Evolutionary conservation across 2,888 invertebrate species (phyloP).

Genomic region (Ischnus inquisitorius): DNA sequence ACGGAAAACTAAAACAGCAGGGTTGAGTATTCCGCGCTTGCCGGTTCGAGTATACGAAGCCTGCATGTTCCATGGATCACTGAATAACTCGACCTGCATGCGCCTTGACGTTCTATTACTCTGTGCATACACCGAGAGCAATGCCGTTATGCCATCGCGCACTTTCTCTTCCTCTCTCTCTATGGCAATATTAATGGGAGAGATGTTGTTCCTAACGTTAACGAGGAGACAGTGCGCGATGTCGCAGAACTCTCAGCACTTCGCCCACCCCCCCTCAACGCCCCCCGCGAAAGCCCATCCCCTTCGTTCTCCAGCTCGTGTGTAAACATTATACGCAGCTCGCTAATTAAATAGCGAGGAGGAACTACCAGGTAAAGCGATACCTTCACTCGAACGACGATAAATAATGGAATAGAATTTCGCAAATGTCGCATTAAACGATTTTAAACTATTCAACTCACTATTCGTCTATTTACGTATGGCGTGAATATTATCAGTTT

Average conservation of each 20-base stretch:
- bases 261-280: too few relatives aligned
- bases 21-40: constrained; percentile 32
- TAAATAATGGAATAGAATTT: not conserved
- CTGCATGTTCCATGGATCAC: constrained; percentile 47
- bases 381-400: not conserved
- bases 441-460: too few relatives aligned
- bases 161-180: constrained; percentile 50
- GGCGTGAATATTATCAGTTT: too few relatives aligned
- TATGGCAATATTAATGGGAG: constrained; percentile 71
- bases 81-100: constrained; percentile 58
- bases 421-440: not conserved
- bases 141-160: constrained; percentile 25
- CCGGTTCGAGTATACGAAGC: constrained; percentile 13
- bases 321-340: constrained; percentile 69
- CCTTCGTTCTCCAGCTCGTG: constrained; percentile 21
- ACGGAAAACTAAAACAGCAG: constrained; percentile 64
- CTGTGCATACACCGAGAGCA: constrained; percentile 44
- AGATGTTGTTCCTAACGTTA: constrained; percentile 70
- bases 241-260: constrained; percentile 40
- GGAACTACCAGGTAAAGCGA: not conserved
- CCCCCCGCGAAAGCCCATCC: too few relatives aligned
- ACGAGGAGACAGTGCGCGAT: constrained; percentile 62
- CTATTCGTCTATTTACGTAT: too few relatives aligned
- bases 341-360: constrained; percentile 34
- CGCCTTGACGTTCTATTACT: constrained; percentile 59